phyloP scores from a whole-genome alignment of 2,113 vertebrate genomes.

The Cyrtonyx montezumae region DNA sequence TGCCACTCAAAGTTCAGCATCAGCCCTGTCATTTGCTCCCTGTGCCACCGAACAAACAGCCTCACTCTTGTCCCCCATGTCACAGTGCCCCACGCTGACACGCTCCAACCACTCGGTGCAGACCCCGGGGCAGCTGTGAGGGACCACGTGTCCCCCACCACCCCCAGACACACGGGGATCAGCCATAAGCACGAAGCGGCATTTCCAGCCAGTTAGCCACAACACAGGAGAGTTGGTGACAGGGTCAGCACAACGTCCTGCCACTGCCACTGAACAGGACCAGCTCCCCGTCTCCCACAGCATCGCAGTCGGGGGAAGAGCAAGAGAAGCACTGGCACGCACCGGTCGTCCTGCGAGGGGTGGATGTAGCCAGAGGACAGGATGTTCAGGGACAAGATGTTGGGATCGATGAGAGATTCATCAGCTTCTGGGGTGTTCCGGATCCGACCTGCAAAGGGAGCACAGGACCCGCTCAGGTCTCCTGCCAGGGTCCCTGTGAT shows the following conservation, averaged over 20 bases:
- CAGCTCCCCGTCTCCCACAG: neutral
- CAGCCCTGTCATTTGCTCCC: neutral
- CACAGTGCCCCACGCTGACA: neutral
- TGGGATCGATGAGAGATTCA: constrained; percentile 93
- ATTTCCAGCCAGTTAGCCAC: neutral
- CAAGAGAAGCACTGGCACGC: constrained; percentile 21
- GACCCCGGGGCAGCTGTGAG: neutral
- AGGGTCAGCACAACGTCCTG: neutral
- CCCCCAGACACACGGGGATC: fast-evolving
- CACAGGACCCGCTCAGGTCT: fast-evolving
- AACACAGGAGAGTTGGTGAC: fast-evolving
- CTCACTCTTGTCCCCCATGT: neutral
- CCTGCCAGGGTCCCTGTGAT: fast-evolving
- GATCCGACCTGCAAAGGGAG: constrained; percentile 85
- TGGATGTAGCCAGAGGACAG: constrained; percentile 88
- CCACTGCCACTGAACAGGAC: neutral
- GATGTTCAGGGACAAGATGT: constrained; percentile 96
- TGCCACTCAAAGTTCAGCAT: neutral
- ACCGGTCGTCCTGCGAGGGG: constrained; percentile 93
- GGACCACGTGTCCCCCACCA: neutral
- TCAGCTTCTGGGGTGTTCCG: constrained; percentile 92
- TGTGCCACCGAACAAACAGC: fast-evolving
- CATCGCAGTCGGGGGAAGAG: neutral
- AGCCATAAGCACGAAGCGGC: neutral
- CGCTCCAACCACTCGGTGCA: neutral